These are phyloP conservation scores for Euglossa dilemma DNA, from an alignment of 1,140 invertebrate species.

Conservation along the genomic window DNA sequence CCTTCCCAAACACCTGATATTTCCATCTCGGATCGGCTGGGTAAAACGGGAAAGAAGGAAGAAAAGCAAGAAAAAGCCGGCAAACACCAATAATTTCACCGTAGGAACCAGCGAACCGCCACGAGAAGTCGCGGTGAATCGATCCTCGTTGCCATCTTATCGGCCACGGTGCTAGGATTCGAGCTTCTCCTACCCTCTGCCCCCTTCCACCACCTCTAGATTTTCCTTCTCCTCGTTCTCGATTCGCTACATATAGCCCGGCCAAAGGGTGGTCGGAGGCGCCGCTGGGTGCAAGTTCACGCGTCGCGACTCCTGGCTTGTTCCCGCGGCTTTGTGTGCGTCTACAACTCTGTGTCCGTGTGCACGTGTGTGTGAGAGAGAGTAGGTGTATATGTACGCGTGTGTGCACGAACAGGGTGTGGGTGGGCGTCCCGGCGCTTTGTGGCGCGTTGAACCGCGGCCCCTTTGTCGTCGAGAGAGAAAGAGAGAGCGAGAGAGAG, in stretches of 20 bases:
- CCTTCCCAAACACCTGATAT: no score
- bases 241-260: constrained; percentile 55
- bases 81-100: no score
- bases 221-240: constrained; percentile 44
- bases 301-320: constrained; percentile 72
- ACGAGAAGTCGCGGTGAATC: constrained; percentile 11
- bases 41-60: background rate
- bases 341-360: background rate
- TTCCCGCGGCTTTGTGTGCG: constrained; percentile 45
- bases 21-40: no score
- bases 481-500: constrained; percentile 18
- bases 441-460: constrained; percentile 81
- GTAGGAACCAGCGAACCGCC: background rate
- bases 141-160: constrained; percentile 39
- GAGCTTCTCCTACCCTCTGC: constrained; percentile 19
- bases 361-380: background rate
- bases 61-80: background rate
- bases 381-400: constrained; percentile 2
- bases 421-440: constrained; percentile 79
- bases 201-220: background rate
- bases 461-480: constrained; percentile 76
- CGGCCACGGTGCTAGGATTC: constrained; percentile 37
- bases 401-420: constrained; percentile 44
- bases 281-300: constrained; percentile 73
- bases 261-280: constrained; percentile 53